Base-by-base conservation (phyloP, 2,113 vertebrate genomes). In the Plotosus lineatus region DNA sequence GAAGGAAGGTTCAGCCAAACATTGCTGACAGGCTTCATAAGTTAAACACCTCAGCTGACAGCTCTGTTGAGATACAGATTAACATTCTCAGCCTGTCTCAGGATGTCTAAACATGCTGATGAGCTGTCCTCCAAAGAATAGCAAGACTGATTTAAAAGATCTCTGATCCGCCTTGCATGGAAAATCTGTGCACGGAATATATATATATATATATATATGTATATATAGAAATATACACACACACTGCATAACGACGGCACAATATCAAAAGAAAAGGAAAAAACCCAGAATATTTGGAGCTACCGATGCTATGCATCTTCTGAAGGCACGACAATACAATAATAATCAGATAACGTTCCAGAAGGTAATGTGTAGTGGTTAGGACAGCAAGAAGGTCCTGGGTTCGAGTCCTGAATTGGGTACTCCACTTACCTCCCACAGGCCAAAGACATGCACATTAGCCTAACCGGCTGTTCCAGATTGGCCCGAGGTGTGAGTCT, bases 71-170 rank as follows among this genome's bases (percentile, higher is more conserved):
- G 55, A 46, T 66, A 48, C 55, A 44, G n/a, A 69, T 68, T 33
- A 63, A 66, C n/a, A 36, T 53, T 50, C 74, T 50, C 21, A n/a
- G 23, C 23, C 17, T 31, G 46, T 38, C 40, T 76, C 40, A 55
- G 28, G 6, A 21, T 33, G 56, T 50, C 79, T 33, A 51, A 61
- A 74, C 65, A 61, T 58, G 44, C 2, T 60, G 55, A 17, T 51
- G 44, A 28, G 77, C 42, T 58, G 23, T 75, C 53, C 14, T 58
- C 74, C 55, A 46, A 53, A 76, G 55, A 76, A 31, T 23, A 63
- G 17, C 42, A 50, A 77, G 56, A 33, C 46, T 51, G 76, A 66
- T 33, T 40, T 78, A 0, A 66, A 61, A 23, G n/a, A 31, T 19
- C 12, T 75, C 50, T 58, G 36, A 56, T 58, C 23, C 12, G 1